These are phyloP conservation scores for Falco cherrug DNA, from an alignment of 2,797 vertebrate genomes.

Conservation along the genomic window DNA sequence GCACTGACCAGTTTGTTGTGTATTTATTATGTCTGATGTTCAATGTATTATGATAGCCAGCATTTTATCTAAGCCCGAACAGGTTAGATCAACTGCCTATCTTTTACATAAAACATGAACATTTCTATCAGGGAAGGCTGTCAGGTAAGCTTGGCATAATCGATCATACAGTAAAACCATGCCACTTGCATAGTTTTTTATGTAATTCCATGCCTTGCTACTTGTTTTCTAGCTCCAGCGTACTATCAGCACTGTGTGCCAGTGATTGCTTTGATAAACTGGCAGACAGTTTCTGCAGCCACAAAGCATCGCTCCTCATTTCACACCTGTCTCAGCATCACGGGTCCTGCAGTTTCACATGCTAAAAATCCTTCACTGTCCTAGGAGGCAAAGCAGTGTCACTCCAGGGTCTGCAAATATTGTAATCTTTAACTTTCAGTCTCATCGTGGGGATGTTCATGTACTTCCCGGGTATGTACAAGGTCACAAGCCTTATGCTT, in stretches of 20 bases:
- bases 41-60: neutral
- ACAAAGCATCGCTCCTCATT: neutral
- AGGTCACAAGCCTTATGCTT: neutral
- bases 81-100: neutral
- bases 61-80: neutral
- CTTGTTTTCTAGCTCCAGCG: neutral
- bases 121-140: neutral
- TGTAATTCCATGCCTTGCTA: neutral
- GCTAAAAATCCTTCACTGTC: too few relatives aligned
- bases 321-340: too few relatives aligned
- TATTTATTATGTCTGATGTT: neutral
- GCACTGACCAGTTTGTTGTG: neutral
- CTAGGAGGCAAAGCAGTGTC: neutral
- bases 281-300: neutral
- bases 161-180: neutral
- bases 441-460: neutral
- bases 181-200: neutral
- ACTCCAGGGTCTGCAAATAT: neutral
- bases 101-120: neutral
- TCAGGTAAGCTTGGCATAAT: too few relatives aligned
- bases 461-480: neutral
- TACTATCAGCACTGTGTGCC: too few relatives aligned
- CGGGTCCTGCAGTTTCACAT: fast-evolving
- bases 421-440: neutral
- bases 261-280: neutral